Evolutionary conservation across 2,113 vertebrate genomes (phyloP).

Genomic region (Prochilodus magdalenae): DNA sequence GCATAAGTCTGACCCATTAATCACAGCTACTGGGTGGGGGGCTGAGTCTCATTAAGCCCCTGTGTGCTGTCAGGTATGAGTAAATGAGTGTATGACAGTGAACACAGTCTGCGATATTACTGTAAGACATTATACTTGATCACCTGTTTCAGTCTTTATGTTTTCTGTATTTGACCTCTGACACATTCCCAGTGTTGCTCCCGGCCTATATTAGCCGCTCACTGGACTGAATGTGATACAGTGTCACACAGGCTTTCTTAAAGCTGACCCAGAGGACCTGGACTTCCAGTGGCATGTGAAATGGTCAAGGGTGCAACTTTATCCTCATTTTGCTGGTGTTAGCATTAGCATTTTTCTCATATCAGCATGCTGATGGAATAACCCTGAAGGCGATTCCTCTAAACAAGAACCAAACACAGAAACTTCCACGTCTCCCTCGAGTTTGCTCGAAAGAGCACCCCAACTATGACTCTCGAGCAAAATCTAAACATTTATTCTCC

Average conservation of each 20-base stretch:
- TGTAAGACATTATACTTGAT: neutral
- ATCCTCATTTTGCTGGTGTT: neutral
- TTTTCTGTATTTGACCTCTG: neutral
- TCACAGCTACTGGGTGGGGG: neutral
- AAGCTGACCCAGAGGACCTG: neutral
- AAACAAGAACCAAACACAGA: too few relatives aligned
- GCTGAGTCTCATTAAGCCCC: neutral
- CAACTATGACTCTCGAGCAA: slow-evolving; percentile 15
- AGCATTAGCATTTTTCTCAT: neutral
- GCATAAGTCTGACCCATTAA: neutral
- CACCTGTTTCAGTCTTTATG: neutral
- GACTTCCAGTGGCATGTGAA: neutral
- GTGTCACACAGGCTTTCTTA: neutral
- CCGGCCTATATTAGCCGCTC: slow-evolving; percentile 7
- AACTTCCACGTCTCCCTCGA: neutral
- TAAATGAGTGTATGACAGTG: neutral
- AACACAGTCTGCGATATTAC: neutral
- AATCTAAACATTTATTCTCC: slow-evolving; percentile 26
- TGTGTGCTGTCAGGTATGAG: neutral
- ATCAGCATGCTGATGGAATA: neutral
- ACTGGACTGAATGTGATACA: neutral
- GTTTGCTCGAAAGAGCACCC: neutral
- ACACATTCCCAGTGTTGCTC: neutral
- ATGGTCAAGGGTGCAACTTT: neutral
- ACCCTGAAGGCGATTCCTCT: too few relatives aligned